phyloP scores from a whole-genome alignment of 2,113 vertebrate genomes.

The Cinclus mexicanus region DNA sequence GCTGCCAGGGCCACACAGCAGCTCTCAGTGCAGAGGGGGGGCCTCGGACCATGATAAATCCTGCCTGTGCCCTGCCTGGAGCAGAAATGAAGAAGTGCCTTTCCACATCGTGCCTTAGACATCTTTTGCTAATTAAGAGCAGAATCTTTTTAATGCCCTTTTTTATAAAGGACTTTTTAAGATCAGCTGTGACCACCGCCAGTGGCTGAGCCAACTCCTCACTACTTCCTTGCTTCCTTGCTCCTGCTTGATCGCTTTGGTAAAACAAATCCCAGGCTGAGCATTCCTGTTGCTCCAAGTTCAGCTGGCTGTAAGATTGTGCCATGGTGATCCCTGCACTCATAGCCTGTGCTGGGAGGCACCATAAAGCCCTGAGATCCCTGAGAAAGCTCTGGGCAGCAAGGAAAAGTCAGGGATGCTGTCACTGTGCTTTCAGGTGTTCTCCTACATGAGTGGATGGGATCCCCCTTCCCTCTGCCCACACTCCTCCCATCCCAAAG shows the following conservation, averaged over 20 bases:
- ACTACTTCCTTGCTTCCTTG: background rate
- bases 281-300: background rate
- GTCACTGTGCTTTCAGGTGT: background rate
- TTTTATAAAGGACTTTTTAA: background rate
- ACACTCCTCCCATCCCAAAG: rapidly evolving
- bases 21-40: background rate
- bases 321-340: rapidly evolving
- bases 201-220: background rate
- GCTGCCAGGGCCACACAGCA: background rate
- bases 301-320: background rate
- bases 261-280: background rate
- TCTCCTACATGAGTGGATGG: background rate
- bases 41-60: background rate
- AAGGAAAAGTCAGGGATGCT: background rate
- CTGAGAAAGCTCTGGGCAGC: background rate
- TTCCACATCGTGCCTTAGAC: background rate
- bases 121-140: background rate
- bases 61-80: background rate
- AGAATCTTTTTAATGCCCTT: background rate
- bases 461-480: background rate
- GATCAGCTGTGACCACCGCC: background rate
- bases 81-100: background rate
- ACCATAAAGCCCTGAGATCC: rapidly evolving
- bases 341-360: background rate
- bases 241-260: background rate